Evolutionary conservation across 2,113 vertebrate genomes (phyloP), one percentile per base, ranked within the genome.

Genomic region (Urocolius indicus): DNA sequence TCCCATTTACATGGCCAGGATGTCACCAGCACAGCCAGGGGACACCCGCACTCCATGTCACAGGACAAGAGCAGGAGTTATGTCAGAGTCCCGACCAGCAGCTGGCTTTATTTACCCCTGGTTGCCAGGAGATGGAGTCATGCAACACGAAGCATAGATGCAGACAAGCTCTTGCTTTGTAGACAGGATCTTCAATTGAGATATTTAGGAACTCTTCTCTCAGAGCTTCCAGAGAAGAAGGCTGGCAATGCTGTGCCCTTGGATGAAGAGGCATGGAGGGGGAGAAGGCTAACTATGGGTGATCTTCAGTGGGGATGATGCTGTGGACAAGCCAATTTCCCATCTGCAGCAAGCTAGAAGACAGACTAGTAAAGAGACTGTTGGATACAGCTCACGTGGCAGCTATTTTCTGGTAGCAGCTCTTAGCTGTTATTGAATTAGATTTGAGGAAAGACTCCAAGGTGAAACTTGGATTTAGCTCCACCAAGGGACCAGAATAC

Each of bases 111-210:
- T 84, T 96, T 96, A 78, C 74, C 92, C 65, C 45, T 38, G 61
- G 52, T 96, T 85, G 74, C 95, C 94, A 96, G 94, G 93, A 97
- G 93, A 90, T 93, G 94, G 92, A 96, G 94, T 86, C 65, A 4
- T 90, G 79, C 92, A 77, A 92, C 85, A 13, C 30, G 68, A 78
- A 93, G 80, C 72, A 84, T 16, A 75, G 36, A 54, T 22, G 46
- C 71, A 90, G 61, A 43, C 23, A 84, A 21, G 4, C 16, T 54
- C 93, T 36, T 81, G 21, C 76, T 72, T 87, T 2, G 0, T 6
- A 52, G 63, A 13, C 20, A 16, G 26, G 41, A 7, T 13, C 54
- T 84, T 85, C 15, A 59, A 23, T 38, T 17, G 38, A 72, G 27
- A 26, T 65, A 72, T 24, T 80, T 43, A 34, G 57, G 82, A 67